Percentiles rank a stretch among this genome's conserved stretches.
phyloP scores from a whole-genome alignment of 1,140 invertebrate species.

The Elymnias hypermnestra region DNA sequence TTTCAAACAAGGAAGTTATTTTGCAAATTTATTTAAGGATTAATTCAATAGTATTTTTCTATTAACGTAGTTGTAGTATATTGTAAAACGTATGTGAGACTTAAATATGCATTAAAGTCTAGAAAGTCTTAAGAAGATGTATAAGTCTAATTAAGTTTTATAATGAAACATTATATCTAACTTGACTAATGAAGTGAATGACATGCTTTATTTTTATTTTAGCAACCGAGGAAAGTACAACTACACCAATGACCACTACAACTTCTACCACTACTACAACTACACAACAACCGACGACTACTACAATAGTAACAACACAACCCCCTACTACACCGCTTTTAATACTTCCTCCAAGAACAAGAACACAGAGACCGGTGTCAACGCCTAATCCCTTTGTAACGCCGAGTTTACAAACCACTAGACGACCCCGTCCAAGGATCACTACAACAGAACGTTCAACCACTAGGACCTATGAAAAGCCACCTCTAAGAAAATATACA shows the following conservation, averaged over 20 bases:
- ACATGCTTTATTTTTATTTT: constrained; percentile 2
- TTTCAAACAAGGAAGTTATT: too few species aligned
- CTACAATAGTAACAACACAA: constrained; percentile 26
- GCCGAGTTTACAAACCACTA: constrained; percentile 13
- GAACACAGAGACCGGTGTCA: constrained; percentile 30
- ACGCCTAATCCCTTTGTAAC: constrained; percentile 37
- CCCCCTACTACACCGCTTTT: constrained; percentile 33
- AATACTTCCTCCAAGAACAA: constrained; percentile 32
- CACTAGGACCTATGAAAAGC: constrained; percentile 52
- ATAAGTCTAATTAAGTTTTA: too few species aligned
- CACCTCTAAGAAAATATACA: constrained; percentile 49
- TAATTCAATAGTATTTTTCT: too few species aligned
- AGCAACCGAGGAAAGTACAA: constrained; percentile 44
- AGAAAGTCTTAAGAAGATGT: too few species aligned
- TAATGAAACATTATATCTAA: too few species aligned
- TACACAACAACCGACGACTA: constrained; percentile 35
- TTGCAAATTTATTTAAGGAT: too few species aligned
- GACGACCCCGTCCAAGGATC: constrained; percentile 36
- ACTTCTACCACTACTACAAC: constrained; percentile 47
- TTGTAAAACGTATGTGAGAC: too few species aligned
- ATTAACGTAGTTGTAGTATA: too few species aligned
- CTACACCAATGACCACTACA: constrained; percentile 28
- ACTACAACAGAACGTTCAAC: constrained; percentile 45
- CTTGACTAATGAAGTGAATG: too few species aligned
- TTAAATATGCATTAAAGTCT: too few species aligned